Conservation (phyloP, 2,888 invertebrate species). For the Psylliodes chrysocephalus region DNA sequence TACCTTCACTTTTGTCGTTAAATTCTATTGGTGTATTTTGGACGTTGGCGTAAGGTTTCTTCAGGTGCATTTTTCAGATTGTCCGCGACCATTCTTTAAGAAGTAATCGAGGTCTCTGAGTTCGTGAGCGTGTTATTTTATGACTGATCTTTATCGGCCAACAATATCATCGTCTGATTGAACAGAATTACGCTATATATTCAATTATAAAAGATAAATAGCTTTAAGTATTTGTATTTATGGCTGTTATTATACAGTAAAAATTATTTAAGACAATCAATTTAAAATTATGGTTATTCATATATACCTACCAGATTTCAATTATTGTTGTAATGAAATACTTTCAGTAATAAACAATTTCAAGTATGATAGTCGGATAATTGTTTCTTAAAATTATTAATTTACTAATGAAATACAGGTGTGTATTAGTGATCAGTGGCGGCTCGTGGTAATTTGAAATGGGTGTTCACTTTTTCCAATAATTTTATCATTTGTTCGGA, state of each 20-base stretch:
- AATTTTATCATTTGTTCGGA: no score
- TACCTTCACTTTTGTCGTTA: neutral
- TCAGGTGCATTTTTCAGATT: conserved; percentile 1
- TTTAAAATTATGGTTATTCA: no score
- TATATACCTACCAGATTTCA: no score
- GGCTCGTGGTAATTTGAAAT: no score
- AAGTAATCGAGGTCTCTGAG: conserved; percentile 1
- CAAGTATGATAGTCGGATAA: no score
- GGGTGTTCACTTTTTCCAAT: no score
- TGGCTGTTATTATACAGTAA: neutral
- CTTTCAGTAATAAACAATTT: no score
- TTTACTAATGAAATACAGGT: no score
- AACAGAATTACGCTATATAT: conserved; percentile 3
- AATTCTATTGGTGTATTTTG: neutral
- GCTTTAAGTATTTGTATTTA: neutral
- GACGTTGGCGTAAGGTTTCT: conserved; percentile 5
- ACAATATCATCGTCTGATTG: conserved; percentile 2
- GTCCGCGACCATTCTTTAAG: conserved; percentile 5
- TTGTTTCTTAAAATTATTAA: no score
- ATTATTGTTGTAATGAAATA: no score
- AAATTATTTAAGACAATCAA: neutral
- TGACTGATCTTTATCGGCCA: neutral
- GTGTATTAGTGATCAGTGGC: no score
- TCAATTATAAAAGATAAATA: conserved; percentile 3
- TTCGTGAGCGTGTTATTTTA: conserved; percentile 6